Base-by-base conservation (phyloP, 2,797 vertebrate genomes). In the Sphenodon punctatus region DNA sequence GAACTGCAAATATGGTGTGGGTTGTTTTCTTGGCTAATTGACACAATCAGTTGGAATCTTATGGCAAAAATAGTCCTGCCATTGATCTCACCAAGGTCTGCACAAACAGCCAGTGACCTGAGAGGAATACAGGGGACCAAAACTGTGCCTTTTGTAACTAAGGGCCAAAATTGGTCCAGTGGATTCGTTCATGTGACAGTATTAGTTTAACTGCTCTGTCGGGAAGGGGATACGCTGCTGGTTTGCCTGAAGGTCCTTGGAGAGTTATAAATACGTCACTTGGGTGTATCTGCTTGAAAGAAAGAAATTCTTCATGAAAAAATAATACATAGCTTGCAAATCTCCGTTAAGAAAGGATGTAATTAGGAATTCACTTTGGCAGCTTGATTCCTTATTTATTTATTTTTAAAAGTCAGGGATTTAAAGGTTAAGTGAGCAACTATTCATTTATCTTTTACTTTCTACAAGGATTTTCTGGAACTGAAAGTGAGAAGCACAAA, bases 401-500 rank as follows among this genome's bases (percentile, higher is more conserved):
- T n/a, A n/a, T n/a, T n/a, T n/a, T n/a, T 82, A 56, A 55, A 68
- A 11, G 64, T 58, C 27, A 49, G 10, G 70, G 48, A 39, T 67
- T 83, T 65, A 14, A 66, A 79, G 88, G 41, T 51, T 66, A 5
- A 43, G 67, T 22, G 1, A 19, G 2, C 38, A 82, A 74, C 80
- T 55, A 27, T 38, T 86, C 16, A 10, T 49, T 74, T 27, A 19
- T 63, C 59, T 61, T 36, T 65, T 59, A 43, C 55, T 82, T 78
- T 27, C 1, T 3, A 1, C 22, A 67, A 51, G 80, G 79, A 32
- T 42, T 30, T 60, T 68, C 13, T 61, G 75, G 73, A 86, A 78
- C 90, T 89, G 84, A 80, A 75, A 88, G 89, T 82, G 86, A 75
- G 81, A 91, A 79, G 89, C 87, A 84, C 75, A 89, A 93, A 91